Percentiles rank a stretch among this genome's conserved stretches.
These are phyloP conservation scores for Mesocentrotus franciscanus DNA, from an alignment of 53 echinoderm and acorn worm species.

Conservation along the genomic window DNA sequence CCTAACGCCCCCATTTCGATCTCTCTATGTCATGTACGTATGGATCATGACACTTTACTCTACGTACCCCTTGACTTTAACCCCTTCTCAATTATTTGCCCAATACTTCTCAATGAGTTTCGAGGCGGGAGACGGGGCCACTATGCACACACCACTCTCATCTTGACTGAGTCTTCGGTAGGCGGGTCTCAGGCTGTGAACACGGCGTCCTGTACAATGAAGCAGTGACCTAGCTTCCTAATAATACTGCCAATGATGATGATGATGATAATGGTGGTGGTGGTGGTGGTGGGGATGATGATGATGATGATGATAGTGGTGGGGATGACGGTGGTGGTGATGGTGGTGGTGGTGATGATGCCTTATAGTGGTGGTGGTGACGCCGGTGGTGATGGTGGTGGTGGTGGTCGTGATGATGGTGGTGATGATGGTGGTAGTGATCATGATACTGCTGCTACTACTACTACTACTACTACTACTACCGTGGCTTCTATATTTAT, in stretches of 20 bases:
- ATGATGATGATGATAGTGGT: no score
- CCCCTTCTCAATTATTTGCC: constrained; percentile 46
- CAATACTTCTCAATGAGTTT: constrained; percentile 36
- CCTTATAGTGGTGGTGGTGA: no score
- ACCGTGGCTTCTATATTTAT: not conserved
- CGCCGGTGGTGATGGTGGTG: not conserved
- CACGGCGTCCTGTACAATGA: not conserved
- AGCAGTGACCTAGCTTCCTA: no score
- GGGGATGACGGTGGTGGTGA: no score
- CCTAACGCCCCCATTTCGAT: not conserved
- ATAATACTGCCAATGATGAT: not conserved
- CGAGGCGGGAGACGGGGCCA: not conserved
- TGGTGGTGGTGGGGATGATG: not conserved
- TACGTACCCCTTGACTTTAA: constrained; percentile 5
- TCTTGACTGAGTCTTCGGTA: not conserved
- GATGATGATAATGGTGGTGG: not conserved
- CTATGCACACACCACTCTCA: constrained; percentile 35
- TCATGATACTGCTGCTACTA: not conserved
- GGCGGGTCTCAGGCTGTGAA: not conserved
- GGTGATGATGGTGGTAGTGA: not conserved
- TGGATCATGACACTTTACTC: constrained; percentile 26
- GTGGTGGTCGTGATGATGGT: not conserved
- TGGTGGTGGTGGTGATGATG: no score
- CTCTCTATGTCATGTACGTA: not conserved
- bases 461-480: constrained; percentile 37